Evolutionary conservation across 2,888 invertebrate species (phyloP), one percentile per base, ranked within the genome.

Genomic region (Drosophila macrospina): DNA sequence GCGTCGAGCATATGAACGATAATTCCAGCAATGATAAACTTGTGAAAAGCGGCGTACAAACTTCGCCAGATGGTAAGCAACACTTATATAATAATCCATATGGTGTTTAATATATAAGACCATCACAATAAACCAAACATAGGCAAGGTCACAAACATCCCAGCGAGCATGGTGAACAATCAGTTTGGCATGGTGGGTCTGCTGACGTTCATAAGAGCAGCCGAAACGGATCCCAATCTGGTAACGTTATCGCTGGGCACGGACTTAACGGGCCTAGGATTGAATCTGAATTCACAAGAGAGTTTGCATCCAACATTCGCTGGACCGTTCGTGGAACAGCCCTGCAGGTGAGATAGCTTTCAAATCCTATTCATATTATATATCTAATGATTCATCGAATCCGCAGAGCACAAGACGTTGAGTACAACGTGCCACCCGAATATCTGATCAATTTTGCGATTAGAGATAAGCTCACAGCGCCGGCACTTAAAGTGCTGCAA

Each of bases 171-270:
- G 99, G 98, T 99, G 80, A 97, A 97, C 88, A 99, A 99, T 93
- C 99, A 99, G 93, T 99, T 98, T 93, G 99, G 99, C 88, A 99
- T 99, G 94, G 98, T 99, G 80, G 99, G 99, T 48, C 94, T 99
- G 86, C 94, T 99, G 92, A 98, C 99, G 83, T 99, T 99, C 93
- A 98, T 99, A 87, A 95, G 99, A 91, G 98, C 98, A 76, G 98
- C 99, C 72, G 99, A 99, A 93, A 97, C 98, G 64, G 98, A 99
- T 93, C 98, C 98, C 57, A 98, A 98, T 93, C 94, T 99, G 90
- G 98, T 99, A 80, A 97, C 98, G 67, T 93, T 99, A 91, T 99
- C 99, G 69, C 94, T 99, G 90, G 99, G 99, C 75, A 98, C 98
- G 93, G 99, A 99, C 93, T 94, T 99, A 91, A 99, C 99, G 73